These are phyloP conservation scores for Teleiodes luculella DNA, from an alignment of 2,888 invertebrate species.

Conservation along the genomic window DNA sequence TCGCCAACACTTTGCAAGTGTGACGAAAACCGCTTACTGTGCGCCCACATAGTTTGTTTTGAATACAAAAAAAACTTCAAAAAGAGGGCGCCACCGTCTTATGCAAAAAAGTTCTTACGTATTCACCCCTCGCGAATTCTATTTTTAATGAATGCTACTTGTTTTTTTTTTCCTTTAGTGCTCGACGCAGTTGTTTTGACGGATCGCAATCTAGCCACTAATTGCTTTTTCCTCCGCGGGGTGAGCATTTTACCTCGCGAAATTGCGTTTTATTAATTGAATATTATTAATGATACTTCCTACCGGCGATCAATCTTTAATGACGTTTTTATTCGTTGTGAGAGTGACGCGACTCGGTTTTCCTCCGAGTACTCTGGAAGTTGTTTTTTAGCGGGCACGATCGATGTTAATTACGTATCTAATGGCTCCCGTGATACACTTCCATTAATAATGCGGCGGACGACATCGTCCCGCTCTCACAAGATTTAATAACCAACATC, in stretches of 20 bases:
- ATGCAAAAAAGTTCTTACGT: conserved; percentile 77
- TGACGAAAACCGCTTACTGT: conserved; percentile 75
- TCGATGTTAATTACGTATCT: conserved; percentile 76
- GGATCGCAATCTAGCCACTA: conserved; percentile 78
- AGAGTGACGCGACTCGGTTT: conserved; percentile 61
- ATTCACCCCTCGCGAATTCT: conserved; percentile 77
- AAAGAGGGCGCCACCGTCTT: conserved; percentile 74
- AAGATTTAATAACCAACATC: conserved; percentile 72
- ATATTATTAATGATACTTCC: conserved; percentile 78
- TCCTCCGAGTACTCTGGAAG: conserved; percentile 46
- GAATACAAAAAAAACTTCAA: conserved; percentile 53
- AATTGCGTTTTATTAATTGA: conserved; percentile 79
- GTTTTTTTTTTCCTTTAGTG: conserved; percentile 69
- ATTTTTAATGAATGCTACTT: conserved; percentile 74
- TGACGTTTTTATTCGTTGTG: conserved; percentile 74
- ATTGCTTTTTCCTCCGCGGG: conserved; percentile 77
- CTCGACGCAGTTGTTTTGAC: conserved; percentile 77
- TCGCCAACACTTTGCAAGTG: conserved; percentile 64
- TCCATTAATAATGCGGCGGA: conserved; percentile 73
- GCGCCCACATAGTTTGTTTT: conserved; percentile 76
- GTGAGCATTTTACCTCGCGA: conserved; percentile 68
- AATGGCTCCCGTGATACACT: conserved; percentile 78
- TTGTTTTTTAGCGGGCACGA: conserved; percentile 57
- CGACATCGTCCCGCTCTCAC: conserved; percentile 63
- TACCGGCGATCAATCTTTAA: conserved; percentile 74